Conservation (phyloP, 2,797 vertebrate species). For the Hydrophis major region DNA sequence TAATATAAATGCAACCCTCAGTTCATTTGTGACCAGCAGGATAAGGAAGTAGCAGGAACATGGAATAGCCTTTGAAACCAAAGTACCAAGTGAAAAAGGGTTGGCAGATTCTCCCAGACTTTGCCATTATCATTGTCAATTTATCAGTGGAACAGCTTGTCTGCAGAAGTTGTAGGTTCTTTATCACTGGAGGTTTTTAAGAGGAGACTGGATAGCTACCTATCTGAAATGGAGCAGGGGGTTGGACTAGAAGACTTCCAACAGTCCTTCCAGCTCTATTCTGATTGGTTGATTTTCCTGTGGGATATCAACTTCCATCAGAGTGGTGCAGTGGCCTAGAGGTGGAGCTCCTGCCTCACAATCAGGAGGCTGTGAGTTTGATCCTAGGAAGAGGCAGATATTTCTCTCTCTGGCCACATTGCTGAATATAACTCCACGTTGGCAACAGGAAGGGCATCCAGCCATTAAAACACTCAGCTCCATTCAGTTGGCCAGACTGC, state of each 20-base stretch:
- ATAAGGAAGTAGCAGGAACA: neutral
- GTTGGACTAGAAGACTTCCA: neutral
- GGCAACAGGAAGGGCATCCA: too few species aligned
- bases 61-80: constrained; percentile 12
- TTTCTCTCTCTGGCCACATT: too few species aligned
- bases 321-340: too few species aligned
- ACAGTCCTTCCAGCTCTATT: neutral
- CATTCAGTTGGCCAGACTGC: too few species aligned
- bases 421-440: too few species aligned
- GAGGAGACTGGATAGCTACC: neutral
- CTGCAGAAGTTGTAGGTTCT: neutral
- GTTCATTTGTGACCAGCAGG: constrained; percentile 35
- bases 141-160: neutral
- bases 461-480: too few species aligned
- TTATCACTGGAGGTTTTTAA: neutral
- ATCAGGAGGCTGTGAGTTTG: too few species aligned
- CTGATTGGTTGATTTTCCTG: constrained; percentile 4
- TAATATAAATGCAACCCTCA: constrained; percentile 53
- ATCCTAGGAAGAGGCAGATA: too few species aligned
- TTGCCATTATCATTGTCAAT: neutral
- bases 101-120: constrained; percentile 10
- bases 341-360: too few species aligned
- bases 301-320: constrained; percentile 34
- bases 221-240: neutral
- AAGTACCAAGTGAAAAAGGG: neutral